A percentile compares a stretch with the other conserved stretches of the same genome.
These are phyloP conservation scores for Macaria notata DNA, from an alignment of 2,888 invertebrate genomes.

Conservation along the genomic window DNA sequence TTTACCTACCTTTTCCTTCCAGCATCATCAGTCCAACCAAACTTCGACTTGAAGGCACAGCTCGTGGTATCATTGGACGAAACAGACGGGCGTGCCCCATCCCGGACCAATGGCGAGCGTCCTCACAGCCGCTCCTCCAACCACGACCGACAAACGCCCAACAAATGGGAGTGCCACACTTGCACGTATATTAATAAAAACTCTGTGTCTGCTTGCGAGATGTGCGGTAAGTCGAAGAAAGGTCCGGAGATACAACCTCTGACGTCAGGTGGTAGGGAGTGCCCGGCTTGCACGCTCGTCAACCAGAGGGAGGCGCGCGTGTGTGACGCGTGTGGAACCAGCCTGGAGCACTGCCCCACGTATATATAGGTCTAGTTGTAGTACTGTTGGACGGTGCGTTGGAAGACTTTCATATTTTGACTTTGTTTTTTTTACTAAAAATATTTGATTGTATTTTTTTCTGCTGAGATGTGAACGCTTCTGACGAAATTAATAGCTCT, in stretches of 20 bases:
- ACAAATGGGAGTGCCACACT: constrained; percentile 86
- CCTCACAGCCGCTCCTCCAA: constrained; percentile 39
- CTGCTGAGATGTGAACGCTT: too few relatives aligned
- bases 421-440: too few relatives aligned
- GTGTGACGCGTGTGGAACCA: constrained; percentile 87
- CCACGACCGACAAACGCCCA: constrained; percentile 29
- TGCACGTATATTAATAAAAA: constrained; percentile 87
- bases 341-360: constrained; percentile 88
- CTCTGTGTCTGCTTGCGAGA: constrained; percentile 84
- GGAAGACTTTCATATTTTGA: too few relatives aligned
- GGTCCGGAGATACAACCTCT: constrained; percentile 85
- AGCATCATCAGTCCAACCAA: constrained; percentile 47
- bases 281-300: constrained; percentile 88
- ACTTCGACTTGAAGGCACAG: constrained; percentile 68
- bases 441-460: too few relatives aligned
- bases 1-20: too few relatives aligned
- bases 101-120: constrained; percentile 50
- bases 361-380: constrained; percentile 79
- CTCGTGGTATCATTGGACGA: constrained; percentile 72
- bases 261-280: constrained; percentile 88
- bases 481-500: too few relatives aligned
- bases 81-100: constrained; percentile 53
- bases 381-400: too few relatives aligned
- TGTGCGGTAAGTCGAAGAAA: constrained; percentile 86
- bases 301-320: constrained; percentile 84